Evolutionary conservation across 2,113 vertebrate genomes (phyloP), one percentile per base, ranked within the genome.

Genomic region (Dascyllus trimaculatus): DNA sequence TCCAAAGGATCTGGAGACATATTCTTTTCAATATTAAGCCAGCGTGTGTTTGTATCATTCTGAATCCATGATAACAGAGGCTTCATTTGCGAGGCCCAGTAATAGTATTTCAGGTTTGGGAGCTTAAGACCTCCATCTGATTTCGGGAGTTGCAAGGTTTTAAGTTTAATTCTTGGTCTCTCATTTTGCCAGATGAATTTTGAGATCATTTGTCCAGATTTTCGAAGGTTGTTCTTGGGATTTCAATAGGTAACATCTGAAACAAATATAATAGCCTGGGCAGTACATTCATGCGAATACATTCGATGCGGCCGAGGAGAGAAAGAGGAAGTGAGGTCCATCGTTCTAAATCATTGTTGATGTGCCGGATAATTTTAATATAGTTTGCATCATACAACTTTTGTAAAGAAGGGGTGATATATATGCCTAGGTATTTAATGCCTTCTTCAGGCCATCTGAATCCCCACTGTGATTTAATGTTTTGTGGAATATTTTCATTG

Each of bases 171-270:
- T 72, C 82, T 72, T 11, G 61, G 82, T 25, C 38, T 3, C 19
- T 72, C 75, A 19, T 25, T 65, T 57, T 71, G 59, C 59, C 51
- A 38, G 9, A 65, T 72, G 7, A 35, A 68, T 60, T 59, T 46
- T 10, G 43, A 66, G 15, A 75, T 66, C 13, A 66, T 19, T 67
- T 67, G 18, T 66, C 19, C n/a, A 65, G 9, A 5, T 64, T 14
- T 61, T 49, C 19, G 7, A 32, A 4, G 7, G 32, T 8, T 7
- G 32, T 6, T 32, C 7, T 32, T 32, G 32, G 7, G 7, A 32
- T 32, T 32, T 51, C 56, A 2, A 60, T 15, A 35, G n/a, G 24
- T 56, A 65, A 19, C 51, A 65, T 74, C 24, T 32, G 49, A 15
- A 64, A 54, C 18, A 32, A 32, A 32, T 32, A 32, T 1, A 32